These are phyloP conservation scores for Acropora tenuis DNA, from an alignment of 64 coral and sea anemone genomes.

Conservation along the genomic window DNA sequence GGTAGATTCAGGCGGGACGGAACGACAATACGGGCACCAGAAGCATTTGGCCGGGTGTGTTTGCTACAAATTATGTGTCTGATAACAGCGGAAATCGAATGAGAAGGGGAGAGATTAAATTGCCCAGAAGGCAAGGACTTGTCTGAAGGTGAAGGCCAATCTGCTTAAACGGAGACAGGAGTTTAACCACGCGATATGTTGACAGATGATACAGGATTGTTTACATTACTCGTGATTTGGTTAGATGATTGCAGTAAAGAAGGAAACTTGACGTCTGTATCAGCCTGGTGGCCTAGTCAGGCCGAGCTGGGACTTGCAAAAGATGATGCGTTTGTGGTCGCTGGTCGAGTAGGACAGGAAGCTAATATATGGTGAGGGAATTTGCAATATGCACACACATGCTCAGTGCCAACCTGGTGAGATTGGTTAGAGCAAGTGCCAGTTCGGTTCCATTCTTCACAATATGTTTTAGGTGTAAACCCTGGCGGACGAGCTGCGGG, in stretches of 20 bases:
- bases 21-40: not conserved
- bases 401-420: not conserved
- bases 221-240: not conserved
- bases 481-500: not conserved
- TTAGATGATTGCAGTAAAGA: not conserved
- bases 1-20: not conserved
- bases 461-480: not conserved
- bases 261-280: not conserved
- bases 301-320: not conserved
- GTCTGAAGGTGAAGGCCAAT: not conserved
- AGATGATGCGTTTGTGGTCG: not conserved
- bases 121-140: not conserved
- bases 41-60: not conserved
- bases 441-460: slow-evolving; percentile 2
- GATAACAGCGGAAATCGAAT: no score
- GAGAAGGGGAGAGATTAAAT: not conserved
- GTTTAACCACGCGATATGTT: not conserved
- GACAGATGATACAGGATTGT: no score
- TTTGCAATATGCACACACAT: slow-evolving; percentile 37
- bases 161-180: not conserved
- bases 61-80: slow-evolving; percentile 14
- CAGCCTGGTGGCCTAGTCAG: no score
- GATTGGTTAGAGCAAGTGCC: not conserved
- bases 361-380: slow-evolving; percentile 24
- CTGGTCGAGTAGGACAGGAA: slow-evolving; percentile 25